Evolutionary conservation across 2,888 invertebrate species (phyloP), one percentile per base, ranked within the genome.

Genomic region (Cataglyphis livida): DNA sequence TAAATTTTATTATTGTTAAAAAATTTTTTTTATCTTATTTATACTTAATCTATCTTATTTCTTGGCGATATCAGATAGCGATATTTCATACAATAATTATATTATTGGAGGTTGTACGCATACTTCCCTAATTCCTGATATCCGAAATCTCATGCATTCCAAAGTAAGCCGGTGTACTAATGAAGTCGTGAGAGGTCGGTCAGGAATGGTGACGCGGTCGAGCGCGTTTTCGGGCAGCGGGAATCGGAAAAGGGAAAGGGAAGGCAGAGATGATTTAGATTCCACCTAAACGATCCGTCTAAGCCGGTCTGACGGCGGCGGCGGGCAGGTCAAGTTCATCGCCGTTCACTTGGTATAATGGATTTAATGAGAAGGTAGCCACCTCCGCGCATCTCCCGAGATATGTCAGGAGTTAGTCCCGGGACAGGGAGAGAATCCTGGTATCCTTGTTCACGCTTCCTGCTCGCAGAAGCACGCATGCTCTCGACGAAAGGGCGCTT

Each of bases 351-450:
- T 85, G 88, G 85, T 88, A 90, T 92, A 92, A 93, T 93, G 90
- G 91, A 92, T 92, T 92, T 93, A 93, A 93, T 92, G 91, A 92
- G 90, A 90, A 88, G 92, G 89, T 91, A 90, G 88, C 89, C 85
- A 81, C 65, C 81, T 81, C 81, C 51, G 32, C 64, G 10, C 78
- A 7, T 65, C n/a, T 51, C 57, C 65, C 38, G 28, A 51, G 48
- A 57, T 21, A 59, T 59, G 82, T 79, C 66, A 81, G 81, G 75
- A 62, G 44, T 64, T 73, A 18, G 35, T 76, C 6, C 32, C 32
- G 38, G 25, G 41, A 28, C 21, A 15, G 35, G 15, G 12, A 51
- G 57, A 44, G 21, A 28, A 28, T 48, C 44, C 51, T 38, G 65
- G 65, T 59, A 51, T 78, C 48, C 82, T 78, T 62, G 51, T 51